Percentiles rank a stretch among this genome's conserved stretches.
phyloP scores from a whole-genome alignment of 2,888 invertebrate species.

The Amphipyra berbera region DNA sequence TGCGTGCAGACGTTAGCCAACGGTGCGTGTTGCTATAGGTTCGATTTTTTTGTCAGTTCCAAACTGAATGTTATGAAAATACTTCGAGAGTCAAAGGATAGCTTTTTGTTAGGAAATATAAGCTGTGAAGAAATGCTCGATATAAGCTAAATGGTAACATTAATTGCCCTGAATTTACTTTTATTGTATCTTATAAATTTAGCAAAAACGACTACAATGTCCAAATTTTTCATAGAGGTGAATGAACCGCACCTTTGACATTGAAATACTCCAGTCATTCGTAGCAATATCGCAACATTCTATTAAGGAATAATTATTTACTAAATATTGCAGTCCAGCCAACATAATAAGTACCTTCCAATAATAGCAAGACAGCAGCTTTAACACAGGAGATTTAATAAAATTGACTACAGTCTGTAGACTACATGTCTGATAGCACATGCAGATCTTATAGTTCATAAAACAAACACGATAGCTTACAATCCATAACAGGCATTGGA shows the following conservation, averaged over 20 bases:
- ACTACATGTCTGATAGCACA: no score
- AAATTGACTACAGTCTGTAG: no score
- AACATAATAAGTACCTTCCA: not conserved
- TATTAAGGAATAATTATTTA: conserved; percentile 19
- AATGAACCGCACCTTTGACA: conserved; percentile 40
- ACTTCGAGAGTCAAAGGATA: conserved; percentile 20
- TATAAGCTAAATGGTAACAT: conserved; percentile 10
- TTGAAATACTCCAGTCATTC: conserved; percentile 43
- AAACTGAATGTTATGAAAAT: conserved; percentile 46
- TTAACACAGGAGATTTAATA: no score
- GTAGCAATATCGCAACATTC: conserved; percentile 36
- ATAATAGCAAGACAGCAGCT: no score
- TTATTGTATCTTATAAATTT: conserved; percentile 4
- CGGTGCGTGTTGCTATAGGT: conserved; percentile 73
- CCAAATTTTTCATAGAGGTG: conserved; percentile 33
- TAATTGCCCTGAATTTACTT: conserved; percentile 9
- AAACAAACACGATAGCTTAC: no score
- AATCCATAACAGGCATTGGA: no score
- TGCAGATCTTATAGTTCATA: no score
- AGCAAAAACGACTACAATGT: conserved; percentile 10
- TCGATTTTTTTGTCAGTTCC: conserved; percentile 39
- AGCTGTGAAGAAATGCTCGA: conserved; percentile 14
- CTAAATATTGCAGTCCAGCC: not conserved
- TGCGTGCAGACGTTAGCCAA: conserved; percentile 78
- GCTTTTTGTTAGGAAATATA: conserved; percentile 12